phyloP scores from a whole-genome alignment of 2,888 invertebrate species.

The Tetheella fluctuosa region DNA sequence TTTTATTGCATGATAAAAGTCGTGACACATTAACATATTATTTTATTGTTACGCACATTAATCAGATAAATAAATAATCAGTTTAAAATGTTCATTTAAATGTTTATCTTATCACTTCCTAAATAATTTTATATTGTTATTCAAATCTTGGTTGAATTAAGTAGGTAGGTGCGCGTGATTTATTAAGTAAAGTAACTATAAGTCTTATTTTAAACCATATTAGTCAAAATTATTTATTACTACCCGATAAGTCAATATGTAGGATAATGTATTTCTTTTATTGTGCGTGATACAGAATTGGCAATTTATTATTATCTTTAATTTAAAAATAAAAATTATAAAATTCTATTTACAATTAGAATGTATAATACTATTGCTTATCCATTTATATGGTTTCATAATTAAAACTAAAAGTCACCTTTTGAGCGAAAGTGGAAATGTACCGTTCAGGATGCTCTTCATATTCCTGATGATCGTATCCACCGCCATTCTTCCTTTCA shows the following conservation, averaged over 20 bases:
- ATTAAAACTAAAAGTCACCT: constrained; percentile 73
- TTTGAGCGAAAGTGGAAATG: constrained; percentile 97
- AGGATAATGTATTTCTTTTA: too few relatives aligned
- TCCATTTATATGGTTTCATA: too few relatives aligned
- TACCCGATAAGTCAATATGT: not conserved
- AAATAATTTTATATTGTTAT: not conserved
- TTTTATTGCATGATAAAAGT: not conserved
- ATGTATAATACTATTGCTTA: too few relatives aligned
- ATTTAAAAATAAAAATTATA: too few relatives aligned
- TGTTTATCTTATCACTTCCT: not conserved
- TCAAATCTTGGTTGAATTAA: not conserved
- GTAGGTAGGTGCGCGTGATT: not conserved
- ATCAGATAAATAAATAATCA: constrained; percentile 1
- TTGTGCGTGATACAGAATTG: too few relatives aligned
- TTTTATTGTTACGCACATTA: not conserved
- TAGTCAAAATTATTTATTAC: not conserved
- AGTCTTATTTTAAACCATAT: not conserved
- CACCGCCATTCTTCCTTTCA: constrained; percentile 95
- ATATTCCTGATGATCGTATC: constrained; percentile 93
- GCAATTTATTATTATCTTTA: too few relatives aligned
- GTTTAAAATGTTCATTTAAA: not conserved
- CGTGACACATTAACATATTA: not conserved
- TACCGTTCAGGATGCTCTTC: constrained; percentile 97
- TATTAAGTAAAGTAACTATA: not conserved
- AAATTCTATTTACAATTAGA: too few relatives aligned